Evolutionary conservation across 2,888 invertebrate genomes (phyloP).

Genomic region (Diloba caeruleocephala): DNA sequence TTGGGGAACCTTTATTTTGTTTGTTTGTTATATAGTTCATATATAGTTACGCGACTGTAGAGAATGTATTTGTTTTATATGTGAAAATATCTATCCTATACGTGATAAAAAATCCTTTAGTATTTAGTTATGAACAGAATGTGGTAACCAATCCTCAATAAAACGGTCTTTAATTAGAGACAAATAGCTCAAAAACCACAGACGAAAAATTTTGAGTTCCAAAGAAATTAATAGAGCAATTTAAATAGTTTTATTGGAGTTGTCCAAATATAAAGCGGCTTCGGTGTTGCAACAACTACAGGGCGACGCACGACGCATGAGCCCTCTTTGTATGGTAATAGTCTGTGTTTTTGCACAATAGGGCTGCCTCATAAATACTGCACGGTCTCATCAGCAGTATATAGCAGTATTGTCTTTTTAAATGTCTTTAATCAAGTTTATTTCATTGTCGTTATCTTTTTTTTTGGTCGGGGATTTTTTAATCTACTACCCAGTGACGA

Average conservation of each 20-base stretch:
- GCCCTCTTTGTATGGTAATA: slow-evolving; percentile 79
- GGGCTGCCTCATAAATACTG: slow-evolving; percentile 58
- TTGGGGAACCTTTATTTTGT: slow-evolving; percentile 16
- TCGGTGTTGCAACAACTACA: slow-evolving; percentile 62
- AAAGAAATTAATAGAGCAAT: slow-evolving; percentile 65
- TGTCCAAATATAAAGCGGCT: slow-evolving; percentile 68
- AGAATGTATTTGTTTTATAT: no score
- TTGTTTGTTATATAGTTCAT: slow-evolving; percentile 12
- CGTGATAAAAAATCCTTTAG: no score
- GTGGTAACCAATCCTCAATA: no score
- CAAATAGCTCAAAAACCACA: slow-evolving; percentile 28
- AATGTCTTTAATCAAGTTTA: slow-evolving; percentile 34
- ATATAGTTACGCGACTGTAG: neutral
- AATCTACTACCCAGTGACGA: neutral
- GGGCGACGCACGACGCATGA: slow-evolving; percentile 60
- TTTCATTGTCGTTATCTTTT: slow-evolving; percentile 15
- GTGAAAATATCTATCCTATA: no score
- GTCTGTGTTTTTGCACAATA: slow-evolving; percentile 66
- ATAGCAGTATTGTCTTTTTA: slow-evolving; percentile 33
- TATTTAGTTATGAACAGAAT: no score
- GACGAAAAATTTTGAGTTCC: slow-evolving; percentile 37
- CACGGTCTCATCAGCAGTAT: slow-evolving; percentile 33
- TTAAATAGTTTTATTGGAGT: slow-evolving; percentile 74
- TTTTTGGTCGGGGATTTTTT: slow-evolving; percentile 6
- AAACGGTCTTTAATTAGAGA: slow-evolving; percentile 17